phyloP scores from a whole-genome alignment of 2,888 invertebrate genomes.

The Galerucella calmariensis region DNA sequence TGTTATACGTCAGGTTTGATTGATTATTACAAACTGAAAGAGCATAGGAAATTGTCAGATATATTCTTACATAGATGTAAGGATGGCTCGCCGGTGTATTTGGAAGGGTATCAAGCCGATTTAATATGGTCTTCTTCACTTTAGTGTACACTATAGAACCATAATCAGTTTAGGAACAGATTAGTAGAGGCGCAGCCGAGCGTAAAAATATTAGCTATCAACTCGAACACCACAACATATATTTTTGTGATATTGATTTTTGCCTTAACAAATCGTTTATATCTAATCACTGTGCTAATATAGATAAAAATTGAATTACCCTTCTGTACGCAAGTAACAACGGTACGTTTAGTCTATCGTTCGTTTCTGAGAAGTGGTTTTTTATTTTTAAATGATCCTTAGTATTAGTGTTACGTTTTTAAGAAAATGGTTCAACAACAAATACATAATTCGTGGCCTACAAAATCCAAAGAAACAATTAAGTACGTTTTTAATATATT shows the following conservation, averaged over 20 bases:
- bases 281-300: conserved; percentile 25
- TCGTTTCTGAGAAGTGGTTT: conserved; percentile 16
- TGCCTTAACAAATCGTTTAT: conserved; percentile 24
- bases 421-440: conserved; percentile 22
- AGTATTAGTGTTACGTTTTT: conserved; percentile 1
- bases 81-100: too few relatives aligned
- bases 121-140: too few relatives aligned
- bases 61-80: too few relatives aligned
- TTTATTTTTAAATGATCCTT: conserved; percentile 14
- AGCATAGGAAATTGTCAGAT: too few relatives aligned
- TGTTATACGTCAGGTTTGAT: too few relatives aligned
- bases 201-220: background rate
- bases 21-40: too few relatives aligned
- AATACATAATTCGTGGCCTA: conserved; percentile 42
- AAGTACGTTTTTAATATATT: conserved; percentile 35
- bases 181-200: background rate
- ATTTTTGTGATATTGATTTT: conserved; percentile 26
- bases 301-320: conserved; percentile 32
- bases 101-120: too few relatives aligned
- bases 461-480: conserved; percentile 38
- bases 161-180: too few relatives aligned
- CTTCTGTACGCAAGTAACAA: conserved; percentile 13
- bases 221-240: background rate
- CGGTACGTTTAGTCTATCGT: conserved; percentile 21
- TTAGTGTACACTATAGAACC: too few relatives aligned